Evolutionary conservation across 2,797 vertebrate species (phyloP).

Genomic region (Myotis findleyi): DNA sequence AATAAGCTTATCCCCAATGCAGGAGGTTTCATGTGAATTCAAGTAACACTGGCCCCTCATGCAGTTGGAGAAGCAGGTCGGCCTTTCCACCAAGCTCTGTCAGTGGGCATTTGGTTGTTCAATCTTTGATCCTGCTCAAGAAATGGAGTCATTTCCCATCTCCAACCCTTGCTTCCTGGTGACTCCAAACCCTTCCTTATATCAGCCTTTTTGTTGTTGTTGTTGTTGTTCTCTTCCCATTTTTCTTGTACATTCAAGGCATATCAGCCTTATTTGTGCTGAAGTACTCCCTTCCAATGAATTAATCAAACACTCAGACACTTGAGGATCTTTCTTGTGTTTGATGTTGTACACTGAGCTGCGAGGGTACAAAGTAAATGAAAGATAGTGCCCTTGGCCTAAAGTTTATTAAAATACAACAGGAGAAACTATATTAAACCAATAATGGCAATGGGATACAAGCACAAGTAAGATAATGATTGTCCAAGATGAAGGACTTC

Average conservation of each 20-base stretch:
- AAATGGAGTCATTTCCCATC: background rate
- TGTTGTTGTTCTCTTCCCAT: background rate
- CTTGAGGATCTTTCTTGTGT: background rate
- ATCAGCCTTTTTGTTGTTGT: background rate
- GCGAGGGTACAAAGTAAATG: background rate
- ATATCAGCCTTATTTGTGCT: background rate
- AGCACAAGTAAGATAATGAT: conserved; percentile 1
- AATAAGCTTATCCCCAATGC: background rate
- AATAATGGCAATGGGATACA: conserved; percentile 26
- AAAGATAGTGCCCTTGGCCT: background rate
- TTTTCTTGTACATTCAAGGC: conserved; percentile 1
- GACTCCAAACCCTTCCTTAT: background rate
- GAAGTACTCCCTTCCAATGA: background rate
- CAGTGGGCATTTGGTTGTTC: background rate
- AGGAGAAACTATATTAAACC: background rate
- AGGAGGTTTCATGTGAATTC: background rate
- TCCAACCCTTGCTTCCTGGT: background rate
- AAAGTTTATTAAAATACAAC: background rate
- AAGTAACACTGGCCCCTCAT: background rate
- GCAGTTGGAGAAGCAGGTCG: background rate
- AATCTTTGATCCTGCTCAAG: background rate
- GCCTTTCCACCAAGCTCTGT: background rate
- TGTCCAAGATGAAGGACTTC: background rate
- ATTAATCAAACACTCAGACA: background rate
- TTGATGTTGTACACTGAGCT: background rate